phyloP scores from a whole-genome alignment of 2,888 invertebrate genomes.

The Cyclophora punctaria region DNA sequence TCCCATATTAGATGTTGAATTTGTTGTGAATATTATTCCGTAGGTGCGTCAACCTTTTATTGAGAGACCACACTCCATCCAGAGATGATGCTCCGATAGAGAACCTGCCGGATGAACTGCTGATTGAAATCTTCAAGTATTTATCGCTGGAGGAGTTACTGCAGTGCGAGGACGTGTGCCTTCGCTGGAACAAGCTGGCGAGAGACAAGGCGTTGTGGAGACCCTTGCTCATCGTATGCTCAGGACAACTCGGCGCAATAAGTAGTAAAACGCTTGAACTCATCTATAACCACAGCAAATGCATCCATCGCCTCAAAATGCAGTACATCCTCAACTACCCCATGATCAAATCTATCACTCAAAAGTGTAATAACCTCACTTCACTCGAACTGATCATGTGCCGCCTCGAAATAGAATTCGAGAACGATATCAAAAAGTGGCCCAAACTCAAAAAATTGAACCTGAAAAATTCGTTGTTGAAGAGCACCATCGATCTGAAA shows the following conservation, averaged over 20 bases:
- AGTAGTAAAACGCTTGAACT: constrained; percentile 43
- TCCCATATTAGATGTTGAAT: not conserved
- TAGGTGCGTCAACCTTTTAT: constrained; percentile 10
- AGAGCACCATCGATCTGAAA: constrained; percentile 32
- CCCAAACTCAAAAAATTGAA: constrained; percentile 48
- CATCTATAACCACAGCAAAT: constrained; percentile 43
- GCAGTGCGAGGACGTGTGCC: constrained; percentile 50
- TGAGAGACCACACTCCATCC: no score
- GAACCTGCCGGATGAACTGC: constrained; percentile 54
- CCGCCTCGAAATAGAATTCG: constrained; percentile 46
- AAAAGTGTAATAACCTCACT: constrained; percentile 45
- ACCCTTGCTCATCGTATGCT: constrained; percentile 43
- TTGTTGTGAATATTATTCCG: not conserved
- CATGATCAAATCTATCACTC: constrained; percentile 41
- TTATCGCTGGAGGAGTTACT: constrained; percentile 49
- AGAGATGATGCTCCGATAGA: constrained; percentile 25
- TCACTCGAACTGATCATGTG: constrained; percentile 64
- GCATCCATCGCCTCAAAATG: constrained; percentile 46
- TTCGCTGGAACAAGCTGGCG: constrained; percentile 49
- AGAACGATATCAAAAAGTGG: constrained; percentile 45
- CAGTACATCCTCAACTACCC: constrained; percentile 56
- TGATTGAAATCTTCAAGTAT: constrained; percentile 52
- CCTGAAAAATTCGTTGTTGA: constrained; percentile 55
- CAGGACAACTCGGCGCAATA: constrained; percentile 51
- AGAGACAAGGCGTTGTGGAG: constrained; percentile 51